Conservation (phyloP, 2,113 vertebrate genomes). For the Hippocampus comes region DNA sequence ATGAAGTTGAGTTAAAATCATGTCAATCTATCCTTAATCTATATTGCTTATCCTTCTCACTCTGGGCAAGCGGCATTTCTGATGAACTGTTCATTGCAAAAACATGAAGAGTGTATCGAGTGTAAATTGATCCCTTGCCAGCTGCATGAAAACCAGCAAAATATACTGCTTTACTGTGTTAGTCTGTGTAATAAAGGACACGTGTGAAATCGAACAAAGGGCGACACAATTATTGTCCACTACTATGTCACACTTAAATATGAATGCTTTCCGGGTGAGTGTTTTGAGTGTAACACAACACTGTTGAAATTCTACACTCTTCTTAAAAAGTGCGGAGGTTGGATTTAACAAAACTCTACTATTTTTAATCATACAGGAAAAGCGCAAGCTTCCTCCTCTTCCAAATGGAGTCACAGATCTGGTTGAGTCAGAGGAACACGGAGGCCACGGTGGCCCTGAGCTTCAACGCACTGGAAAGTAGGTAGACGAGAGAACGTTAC, state of each 20-base stretch:
- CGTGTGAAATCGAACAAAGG: too few species aligned
- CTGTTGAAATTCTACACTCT: neutral
- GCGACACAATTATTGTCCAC: neutral
- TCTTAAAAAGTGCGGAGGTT: neutral
- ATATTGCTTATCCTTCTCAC: too few species aligned
- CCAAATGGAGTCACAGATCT: constrained; percentile 93
- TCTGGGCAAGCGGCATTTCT: too few species aligned
- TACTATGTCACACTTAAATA: neutral
- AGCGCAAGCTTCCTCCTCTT: constrained; percentile 90
- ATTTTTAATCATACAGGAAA: constrained; percentile 76
- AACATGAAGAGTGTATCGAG: too few species aligned
- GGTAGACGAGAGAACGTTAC: constrained; percentile 40
- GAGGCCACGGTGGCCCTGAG: constrained; percentile 92
- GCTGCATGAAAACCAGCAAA: too few species aligned
- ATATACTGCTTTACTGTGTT: too few species aligned
- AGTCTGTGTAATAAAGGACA: too few species aligned
- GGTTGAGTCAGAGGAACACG: constrained; percentile 82
- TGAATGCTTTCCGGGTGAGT: neutral
- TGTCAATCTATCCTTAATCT: too few species aligned
- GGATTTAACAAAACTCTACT: neutral
- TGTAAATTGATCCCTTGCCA: too few species aligned
- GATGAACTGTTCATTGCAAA: too few species aligned
- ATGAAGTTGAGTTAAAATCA: too few species aligned
- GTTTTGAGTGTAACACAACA: neutral
- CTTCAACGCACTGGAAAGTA: constrained; percentile 92